Conservation (phyloP, 2,797 vertebrate species). For the Columba guinea region DNA sequence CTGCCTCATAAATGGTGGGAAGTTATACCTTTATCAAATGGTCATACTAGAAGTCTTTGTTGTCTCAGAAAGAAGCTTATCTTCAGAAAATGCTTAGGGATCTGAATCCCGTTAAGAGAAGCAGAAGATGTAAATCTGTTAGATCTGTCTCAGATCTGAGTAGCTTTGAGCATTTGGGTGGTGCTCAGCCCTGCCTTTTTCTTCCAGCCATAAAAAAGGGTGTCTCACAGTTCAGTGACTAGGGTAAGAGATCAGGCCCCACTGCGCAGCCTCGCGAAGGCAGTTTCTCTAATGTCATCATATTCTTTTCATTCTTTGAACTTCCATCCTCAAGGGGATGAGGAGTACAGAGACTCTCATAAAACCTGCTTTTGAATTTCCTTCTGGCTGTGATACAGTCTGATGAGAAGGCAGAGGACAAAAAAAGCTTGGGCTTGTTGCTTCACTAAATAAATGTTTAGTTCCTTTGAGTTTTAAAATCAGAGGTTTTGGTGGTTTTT, state of each 20-base stretch:
- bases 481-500: background rate
- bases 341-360: background rate
- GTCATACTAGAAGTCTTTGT: background rate
- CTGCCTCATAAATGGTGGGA: background rate
- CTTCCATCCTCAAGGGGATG: background rate
- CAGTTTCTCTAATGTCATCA: background rate
- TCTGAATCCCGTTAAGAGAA: background rate
- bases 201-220: background rate
- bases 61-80: background rate
- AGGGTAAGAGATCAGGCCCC: background rate
- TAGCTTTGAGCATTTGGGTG: slow-evolving; percentile 16
- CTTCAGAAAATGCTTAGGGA: background rate
- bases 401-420: background rate
- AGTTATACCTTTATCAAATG: background rate
- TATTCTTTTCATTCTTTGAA: slow-evolving; percentile 18
- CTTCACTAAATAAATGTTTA: background rate
- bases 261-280: background rate
- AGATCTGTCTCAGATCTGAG: background rate
- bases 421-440: background rate
- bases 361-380: slow-evolving; percentile 22
- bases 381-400: background rate
- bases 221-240: background rate
- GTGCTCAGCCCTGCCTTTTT: background rate
- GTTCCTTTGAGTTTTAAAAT: background rate
- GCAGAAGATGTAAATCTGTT: background rate